Evolutionary conservation across 2,113 vertebrate species (phyloP).

Genomic region (Embiotoca jacksoni): DNA sequence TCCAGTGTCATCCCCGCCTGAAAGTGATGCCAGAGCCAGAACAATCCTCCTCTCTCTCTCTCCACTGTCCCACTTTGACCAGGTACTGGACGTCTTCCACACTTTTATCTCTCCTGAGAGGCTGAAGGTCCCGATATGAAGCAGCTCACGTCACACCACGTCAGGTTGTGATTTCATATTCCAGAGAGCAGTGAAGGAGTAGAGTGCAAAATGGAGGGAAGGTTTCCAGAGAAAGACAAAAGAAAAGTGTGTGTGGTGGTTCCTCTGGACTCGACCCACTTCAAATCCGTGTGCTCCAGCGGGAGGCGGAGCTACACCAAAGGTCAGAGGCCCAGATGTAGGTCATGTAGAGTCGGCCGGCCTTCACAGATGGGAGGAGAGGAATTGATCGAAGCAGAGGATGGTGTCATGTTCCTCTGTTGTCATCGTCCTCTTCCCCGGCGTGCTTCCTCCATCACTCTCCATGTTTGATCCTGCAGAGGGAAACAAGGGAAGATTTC

Average conservation of each 20-base stretch:
- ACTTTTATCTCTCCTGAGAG: not conserved
- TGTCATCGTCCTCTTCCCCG: not conserved
- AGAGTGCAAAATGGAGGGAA: not conserved
- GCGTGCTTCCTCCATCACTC: not conserved
- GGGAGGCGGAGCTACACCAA: not conserved
- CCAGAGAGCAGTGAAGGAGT: not conserved
- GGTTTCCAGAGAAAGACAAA: not conserved
- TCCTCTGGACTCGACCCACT: not conserved
- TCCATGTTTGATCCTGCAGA: slow-evolving; percentile 23
- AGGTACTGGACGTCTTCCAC: slow-evolving; percentile 11
- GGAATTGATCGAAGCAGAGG: not conserved
- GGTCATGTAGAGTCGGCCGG: not conserved
- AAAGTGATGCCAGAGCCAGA: slow-evolving; percentile 36
- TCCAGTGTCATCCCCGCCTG: slow-evolving; percentile 47
- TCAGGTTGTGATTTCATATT: slow-evolving; percentile 12
- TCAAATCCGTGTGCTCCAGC: not conserved
- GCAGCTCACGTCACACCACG: not conserved
- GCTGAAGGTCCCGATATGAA: not conserved
- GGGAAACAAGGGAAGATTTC: not conserved
- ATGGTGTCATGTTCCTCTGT: not conserved
- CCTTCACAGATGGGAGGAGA: not conserved
- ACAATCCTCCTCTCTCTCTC: slow-evolving; percentile 30
- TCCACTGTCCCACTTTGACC: slow-evolving; percentile 2
- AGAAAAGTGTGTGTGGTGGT: not conserved
- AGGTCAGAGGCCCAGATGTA: not conserved